These are phyloP conservation scores for Anolis carolinensis DNA, from an alignment of 2,113 vertebrate genomes.

Conservation along the genomic window DNA sequence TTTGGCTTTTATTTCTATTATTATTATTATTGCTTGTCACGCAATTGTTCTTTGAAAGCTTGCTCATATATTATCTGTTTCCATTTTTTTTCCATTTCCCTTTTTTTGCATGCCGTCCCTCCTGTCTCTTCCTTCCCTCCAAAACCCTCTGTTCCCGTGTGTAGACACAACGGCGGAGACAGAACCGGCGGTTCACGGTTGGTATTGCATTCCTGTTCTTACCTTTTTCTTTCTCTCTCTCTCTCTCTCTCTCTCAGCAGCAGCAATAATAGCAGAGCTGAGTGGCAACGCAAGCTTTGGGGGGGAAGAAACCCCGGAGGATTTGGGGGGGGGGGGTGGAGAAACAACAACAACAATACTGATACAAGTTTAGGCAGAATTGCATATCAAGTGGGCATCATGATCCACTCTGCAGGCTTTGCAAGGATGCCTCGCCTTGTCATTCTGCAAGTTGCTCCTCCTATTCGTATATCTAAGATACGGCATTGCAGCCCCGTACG, in stretches of 20 bases:
- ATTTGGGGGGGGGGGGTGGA: neutral
- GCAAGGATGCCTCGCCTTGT: constrained; percentile 62
- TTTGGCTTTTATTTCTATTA: constrained; percentile 79
- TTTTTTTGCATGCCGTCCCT: constrained; percentile 90
- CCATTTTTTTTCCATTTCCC: constrained; percentile 89
- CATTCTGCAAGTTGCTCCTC: no score
- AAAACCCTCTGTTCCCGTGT: constrained; percentile 85
- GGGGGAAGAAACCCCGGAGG: constrained; percentile 36
- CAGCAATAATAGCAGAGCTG: constrained; percentile 64
- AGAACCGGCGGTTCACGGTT: constrained; percentile 87
- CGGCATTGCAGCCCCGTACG: no score
- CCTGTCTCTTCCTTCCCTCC: constrained; percentile 88
- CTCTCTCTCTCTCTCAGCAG: constrained; percentile 37
- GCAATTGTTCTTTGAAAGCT: constrained; percentile 84
- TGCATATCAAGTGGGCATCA: constrained; percentile 50
- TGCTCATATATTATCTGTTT: constrained; percentile 89
- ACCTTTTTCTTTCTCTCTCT: constrained; percentile 75
- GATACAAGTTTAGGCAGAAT: constrained; percentile 51
- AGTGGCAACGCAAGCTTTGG: constrained; percentile 83
- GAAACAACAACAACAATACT: no score
- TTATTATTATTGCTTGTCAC: constrained; percentile 82
- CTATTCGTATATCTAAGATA: no score
- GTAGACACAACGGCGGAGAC: constrained; percentile 87
- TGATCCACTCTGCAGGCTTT: constrained; percentile 31
- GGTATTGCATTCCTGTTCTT: constrained; percentile 86